phyloP scores from a whole-genome alignment of 2,797 vertebrate species.

The Cossypha niveicapilla region DNA sequence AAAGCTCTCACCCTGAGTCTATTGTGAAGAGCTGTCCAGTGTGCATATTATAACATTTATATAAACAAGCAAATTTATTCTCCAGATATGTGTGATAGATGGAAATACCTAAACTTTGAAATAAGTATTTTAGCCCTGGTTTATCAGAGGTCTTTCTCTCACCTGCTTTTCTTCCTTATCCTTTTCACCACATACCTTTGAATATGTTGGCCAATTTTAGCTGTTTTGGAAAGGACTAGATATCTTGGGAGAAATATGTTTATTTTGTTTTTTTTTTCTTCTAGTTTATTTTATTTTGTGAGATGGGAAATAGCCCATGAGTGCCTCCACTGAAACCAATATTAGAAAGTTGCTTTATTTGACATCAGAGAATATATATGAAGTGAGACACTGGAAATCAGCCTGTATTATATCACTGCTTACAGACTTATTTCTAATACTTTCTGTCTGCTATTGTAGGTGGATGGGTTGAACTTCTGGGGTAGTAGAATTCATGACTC shows the following conservation, averaged over 20 bases:
- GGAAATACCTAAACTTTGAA: neutral
- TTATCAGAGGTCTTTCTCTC: neutral
- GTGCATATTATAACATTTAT: neutral
- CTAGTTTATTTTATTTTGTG: neutral
- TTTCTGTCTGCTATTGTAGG: neutral
- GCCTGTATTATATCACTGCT: neutral
- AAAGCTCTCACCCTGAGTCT: neutral
- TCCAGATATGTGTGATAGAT: neutral
- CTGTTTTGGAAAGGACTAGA: neutral
- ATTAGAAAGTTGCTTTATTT: neutral
- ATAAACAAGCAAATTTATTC: neutral
- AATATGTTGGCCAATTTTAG: neutral
- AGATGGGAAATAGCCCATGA: neutral
- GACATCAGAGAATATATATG: neutral
- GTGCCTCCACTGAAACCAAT: neutral
- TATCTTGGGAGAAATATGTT: neutral
- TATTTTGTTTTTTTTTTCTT: neutral
- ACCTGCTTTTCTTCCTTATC: neutral
- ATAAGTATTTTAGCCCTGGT: neutral
- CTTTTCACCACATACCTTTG: neutral
- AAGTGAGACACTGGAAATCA: neutral
- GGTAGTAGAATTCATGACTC: neutral
- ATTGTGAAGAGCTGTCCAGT: neutral
- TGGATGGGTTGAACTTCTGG: neutral
- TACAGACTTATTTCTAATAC: neutral